Conservation (phyloP, 2,888 invertebrate genomes). For the Galerucella nymphaeae region DNA sequence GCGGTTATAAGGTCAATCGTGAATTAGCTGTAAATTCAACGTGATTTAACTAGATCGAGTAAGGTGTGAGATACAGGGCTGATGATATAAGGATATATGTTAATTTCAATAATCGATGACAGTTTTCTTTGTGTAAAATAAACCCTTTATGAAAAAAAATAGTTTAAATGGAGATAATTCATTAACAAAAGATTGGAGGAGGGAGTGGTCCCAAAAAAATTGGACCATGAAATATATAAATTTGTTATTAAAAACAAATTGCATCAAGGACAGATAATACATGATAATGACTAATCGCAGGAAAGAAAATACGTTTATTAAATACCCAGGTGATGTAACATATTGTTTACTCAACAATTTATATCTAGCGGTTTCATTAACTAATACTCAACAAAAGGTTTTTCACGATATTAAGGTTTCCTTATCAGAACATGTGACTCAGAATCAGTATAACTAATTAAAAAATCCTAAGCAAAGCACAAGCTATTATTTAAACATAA, state of each 20-base stretch:
- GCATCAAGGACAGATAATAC: conserved; percentile 23
- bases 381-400: conserved; percentile 20
- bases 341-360: conserved; percentile 17
- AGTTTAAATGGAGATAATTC: no score
- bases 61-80: neutral
- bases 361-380: conserved; percentile 25
- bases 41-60: neutral
- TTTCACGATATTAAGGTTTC: conserved; percentile 17
- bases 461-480: conserved; percentile 1
- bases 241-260: no score
- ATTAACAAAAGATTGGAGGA: no score
- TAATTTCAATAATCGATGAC: no score
- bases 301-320: conserved; percentile 14
- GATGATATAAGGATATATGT: neutral
- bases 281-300: conserved; percentile 13
- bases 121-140: no score
- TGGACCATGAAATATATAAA: no score
- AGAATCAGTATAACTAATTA: neutral
- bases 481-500: no score
- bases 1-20: neutral
- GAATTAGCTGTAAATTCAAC: neutral
- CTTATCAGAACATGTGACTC: conserved; percentile 16
- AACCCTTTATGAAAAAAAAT: no score
- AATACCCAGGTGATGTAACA: conserved; percentile 24
- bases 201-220: no score